Percentiles rank a stretch among this genome's conserved stretches.
Conservation (phyloP, 2,888 invertebrate species). For the Catocala nupta region DNA sequence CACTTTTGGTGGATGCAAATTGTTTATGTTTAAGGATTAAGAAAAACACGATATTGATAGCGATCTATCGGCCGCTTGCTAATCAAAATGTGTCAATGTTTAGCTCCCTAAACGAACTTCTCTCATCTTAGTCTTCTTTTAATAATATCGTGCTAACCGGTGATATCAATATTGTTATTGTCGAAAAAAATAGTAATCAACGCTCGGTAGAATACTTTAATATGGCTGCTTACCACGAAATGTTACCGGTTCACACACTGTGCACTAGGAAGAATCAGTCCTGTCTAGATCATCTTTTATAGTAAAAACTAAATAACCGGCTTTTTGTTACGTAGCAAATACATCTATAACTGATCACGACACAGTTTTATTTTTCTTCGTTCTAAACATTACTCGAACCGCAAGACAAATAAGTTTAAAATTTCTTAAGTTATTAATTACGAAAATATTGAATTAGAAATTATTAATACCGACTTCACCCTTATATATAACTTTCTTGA, state of each 20-base stretch:
- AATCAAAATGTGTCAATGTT: neutral
- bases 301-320: no score
- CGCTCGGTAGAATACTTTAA: no score
- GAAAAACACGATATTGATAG: neutral
- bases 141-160: neutral
- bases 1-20: no score
- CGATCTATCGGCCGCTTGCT: neutral
- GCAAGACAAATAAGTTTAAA: neutral
- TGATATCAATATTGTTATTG: neutral
- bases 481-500: no score
- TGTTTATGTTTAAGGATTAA: no score
- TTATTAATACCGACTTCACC: no score
- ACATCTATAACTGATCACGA: neutral
- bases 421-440: no score
- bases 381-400: neutral
- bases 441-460: no score
- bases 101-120: neutral
- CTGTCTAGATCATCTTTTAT: no score
- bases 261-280: no score
- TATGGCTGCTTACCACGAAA: no score
- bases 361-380: conserved; percentile 2
- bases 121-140: neutral
- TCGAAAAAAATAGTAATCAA: neutral
- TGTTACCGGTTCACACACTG: no score
- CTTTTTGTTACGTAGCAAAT: neutral